Evolutionary conservation across 2,797 vertebrate genomes (phyloP).

Genomic region (Lateolabrax maculatus): DNA sequence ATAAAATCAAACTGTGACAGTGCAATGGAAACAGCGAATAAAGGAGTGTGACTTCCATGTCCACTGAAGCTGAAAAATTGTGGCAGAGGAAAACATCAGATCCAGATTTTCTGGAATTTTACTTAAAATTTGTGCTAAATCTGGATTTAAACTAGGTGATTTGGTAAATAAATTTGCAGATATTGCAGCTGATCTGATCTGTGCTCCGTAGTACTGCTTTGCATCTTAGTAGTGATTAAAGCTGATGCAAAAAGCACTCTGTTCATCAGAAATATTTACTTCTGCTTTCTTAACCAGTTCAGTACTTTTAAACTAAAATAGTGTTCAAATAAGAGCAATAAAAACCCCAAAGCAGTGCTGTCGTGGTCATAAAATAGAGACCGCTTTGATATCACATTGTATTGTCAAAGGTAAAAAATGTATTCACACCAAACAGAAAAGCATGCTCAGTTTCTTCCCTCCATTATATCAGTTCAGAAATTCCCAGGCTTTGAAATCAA

Average conservation of each 20-base stretch:
- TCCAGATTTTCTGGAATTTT: neutral
- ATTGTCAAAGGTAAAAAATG: constrained; percentile 8
- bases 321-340: constrained; percentile 17
- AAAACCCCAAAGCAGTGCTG: neutral
- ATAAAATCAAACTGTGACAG: neutral
- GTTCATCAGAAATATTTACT: constrained; percentile 22
- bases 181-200: constrained; percentile 32
- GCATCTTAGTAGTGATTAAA: constrained; percentile 24
- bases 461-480: constrained; percentile 5
- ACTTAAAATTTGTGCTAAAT: neutral
- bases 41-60: neutral
- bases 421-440: constrained; percentile 35
- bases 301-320: neutral
- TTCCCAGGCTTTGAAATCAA: constrained; percentile 49
- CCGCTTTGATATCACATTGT: neutral
- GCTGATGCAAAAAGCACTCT: constrained; percentile 12
- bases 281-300: constrained; percentile 13
- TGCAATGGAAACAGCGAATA: neutral
- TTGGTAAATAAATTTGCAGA: constrained; percentile 43
- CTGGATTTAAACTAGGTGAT: neutral
- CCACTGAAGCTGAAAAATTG: no score
- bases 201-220: constrained; percentile 16
- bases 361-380: neutral
- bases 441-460: constrained; percentile 1
- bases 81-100: neutral